These are phyloP conservation scores for Amphipoea oculea DNA, from an alignment of 2,888 invertebrate species.

Conservation along the genomic window DNA sequence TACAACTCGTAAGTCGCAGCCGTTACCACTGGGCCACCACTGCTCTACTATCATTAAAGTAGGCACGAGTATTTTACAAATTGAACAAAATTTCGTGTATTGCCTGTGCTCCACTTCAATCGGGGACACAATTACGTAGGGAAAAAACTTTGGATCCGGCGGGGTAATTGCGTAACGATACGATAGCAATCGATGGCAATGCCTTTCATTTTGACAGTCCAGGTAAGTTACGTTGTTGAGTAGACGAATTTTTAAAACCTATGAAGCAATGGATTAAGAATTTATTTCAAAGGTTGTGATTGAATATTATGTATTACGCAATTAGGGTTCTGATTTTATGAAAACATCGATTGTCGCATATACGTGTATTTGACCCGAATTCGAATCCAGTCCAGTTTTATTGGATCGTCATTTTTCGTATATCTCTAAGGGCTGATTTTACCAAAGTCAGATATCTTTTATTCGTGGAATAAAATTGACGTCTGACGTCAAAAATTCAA, in stretches of 20 bases:
- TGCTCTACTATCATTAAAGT: neutral
- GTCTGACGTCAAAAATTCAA: no score
- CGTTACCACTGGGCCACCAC: no score
- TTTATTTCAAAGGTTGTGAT: no score
- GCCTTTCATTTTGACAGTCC: neutral
- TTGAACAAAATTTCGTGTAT: neutral
- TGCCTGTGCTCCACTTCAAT: no score
- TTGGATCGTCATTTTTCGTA: neutral
- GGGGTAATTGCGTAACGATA: neutral
- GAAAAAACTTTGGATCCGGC: no score
- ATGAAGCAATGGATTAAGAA: no score
- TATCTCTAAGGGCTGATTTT: no score
- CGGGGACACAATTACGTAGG: neutral
- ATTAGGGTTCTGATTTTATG: neutral
- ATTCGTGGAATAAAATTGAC: no score
- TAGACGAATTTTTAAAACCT: neutral
- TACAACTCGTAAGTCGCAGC: no score
- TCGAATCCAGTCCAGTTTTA: neutral
- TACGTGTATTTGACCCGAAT: neutral
- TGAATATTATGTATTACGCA: neutral
- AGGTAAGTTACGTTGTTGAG: neutral
- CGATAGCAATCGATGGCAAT: neutral
- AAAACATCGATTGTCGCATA: neutral
- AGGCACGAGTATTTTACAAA: neutral
- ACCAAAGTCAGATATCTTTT: no score